Conservation (phyloP, 1,140 invertebrate genomes). For the Scaptodrosophila lebanonensis region DNA sequence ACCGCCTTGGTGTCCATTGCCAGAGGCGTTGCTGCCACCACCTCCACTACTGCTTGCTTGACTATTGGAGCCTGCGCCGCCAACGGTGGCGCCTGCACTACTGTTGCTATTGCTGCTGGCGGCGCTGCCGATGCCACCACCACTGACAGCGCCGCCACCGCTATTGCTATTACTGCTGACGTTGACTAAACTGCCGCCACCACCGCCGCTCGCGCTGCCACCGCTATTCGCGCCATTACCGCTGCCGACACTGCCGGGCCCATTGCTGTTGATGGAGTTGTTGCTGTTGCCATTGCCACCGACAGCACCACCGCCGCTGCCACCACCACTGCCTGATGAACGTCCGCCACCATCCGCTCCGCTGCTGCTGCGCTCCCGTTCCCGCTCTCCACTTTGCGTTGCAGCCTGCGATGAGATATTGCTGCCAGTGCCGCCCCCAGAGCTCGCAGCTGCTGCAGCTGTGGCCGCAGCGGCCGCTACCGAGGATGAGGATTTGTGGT, state of each 20-base stretch:
- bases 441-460: conserved; percentile 9
- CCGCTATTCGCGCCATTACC: conserved; percentile 29
- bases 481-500: conserved; percentile 78
- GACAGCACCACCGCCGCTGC: conserved; percentile 29
- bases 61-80: conserved; percentile 29
- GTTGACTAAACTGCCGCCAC: conserved; percentile 3
- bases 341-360: too few species aligned
- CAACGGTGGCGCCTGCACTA: neutral
- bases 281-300: conserved; percentile 50
- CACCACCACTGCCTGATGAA: neutral
- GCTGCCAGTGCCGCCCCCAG: conserved; percentile 7
- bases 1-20: conserved; percentile 25
- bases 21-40: conserved; percentile 23
- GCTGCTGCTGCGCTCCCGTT: conserved; percentile 28
- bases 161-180: conserved; percentile 21
- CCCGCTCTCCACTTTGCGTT: conserved; percentile 24
- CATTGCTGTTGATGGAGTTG: conserved; percentile 57
- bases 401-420: conserved; percentile 6
- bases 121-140: conserved; percentile 16
- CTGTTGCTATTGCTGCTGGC: conserved; percentile 34
- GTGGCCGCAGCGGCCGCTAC: conserved; percentile 15
- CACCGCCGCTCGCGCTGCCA: conserved; percentile 9
- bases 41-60: conserved; percentile 38
- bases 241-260: conserved; percentile 56
- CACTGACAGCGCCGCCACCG: conserved; percentile 30